These are phyloP conservation scores for Schizopygopsis malacanthus DNA, from an alignment of 2,797 vertebrate species.

Conservation along the genomic window DNA sequence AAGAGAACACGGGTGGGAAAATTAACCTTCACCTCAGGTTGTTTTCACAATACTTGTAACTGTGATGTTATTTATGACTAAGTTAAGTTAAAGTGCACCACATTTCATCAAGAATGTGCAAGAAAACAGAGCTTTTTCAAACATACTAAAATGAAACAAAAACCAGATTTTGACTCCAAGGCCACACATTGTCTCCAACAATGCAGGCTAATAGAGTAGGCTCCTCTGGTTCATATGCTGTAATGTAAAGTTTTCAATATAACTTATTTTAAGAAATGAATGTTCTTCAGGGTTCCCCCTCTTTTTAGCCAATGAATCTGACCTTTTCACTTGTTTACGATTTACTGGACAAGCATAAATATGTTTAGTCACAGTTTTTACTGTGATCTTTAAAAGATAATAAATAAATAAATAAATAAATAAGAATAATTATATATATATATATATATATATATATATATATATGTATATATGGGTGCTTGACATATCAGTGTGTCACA, in stretches of 20 bases:
- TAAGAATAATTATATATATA: too few relatives aligned
- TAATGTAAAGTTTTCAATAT: neutral
- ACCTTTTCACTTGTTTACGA: too few relatives aligned
- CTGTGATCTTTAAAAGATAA: too few relatives aligned
- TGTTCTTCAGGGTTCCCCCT: neutral
- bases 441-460: too few relatives aligned
- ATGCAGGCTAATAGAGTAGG: neutral
- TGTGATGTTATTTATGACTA: constrained; percentile 17
- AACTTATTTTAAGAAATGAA: neutral
- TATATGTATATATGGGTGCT: too few relatives aligned
- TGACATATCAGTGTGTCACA: too few relatives aligned
- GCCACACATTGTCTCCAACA: neutral
- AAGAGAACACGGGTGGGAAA: constrained; percentile 16
- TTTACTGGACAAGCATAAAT: too few relatives aligned
- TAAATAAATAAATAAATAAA: too few relatives aligned
- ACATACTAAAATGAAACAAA: neutral
- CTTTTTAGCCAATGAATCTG: too few relatives aligned
- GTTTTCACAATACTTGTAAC: constrained; percentile 15
- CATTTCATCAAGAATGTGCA: neutral
- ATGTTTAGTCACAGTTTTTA: too few relatives aligned
- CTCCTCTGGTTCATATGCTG: neutral
- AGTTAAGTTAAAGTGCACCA: too few relatives aligned
- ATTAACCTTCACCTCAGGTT: neutral
- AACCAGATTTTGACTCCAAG: neutral
- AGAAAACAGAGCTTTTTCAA: constrained; percentile 1